Evolutionary conservation across 2,113 vertebrate genomes (phyloP).

Genomic region (Psettodes erumei): DNA sequence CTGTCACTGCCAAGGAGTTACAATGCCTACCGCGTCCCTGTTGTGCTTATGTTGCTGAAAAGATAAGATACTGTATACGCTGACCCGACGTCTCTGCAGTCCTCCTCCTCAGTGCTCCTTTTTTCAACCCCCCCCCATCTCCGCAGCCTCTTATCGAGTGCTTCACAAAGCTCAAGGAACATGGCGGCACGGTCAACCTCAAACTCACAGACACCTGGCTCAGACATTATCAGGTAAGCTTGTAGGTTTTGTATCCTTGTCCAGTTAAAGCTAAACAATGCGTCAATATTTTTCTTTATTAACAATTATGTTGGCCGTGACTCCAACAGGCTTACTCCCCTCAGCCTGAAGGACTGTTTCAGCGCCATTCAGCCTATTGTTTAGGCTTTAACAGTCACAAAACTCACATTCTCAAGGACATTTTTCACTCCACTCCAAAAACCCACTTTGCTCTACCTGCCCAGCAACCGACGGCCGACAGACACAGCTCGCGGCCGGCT

Average conservation of each 20-base stretch:
- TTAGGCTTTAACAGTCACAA: too few species aligned
- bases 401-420: too few species aligned
- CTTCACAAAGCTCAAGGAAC: constrained; percentile 93
- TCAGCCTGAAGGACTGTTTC: neutral
- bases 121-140: constrained; percentile 4
- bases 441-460: neutral
- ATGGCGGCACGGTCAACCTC: constrained; percentile 90
- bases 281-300: neutral
- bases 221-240: constrained; percentile 93
- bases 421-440: too few species aligned
- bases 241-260: neutral
- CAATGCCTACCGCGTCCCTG: neutral
- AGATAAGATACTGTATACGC: neutral
- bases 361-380: neutral
- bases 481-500: neutral
- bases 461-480: neutral
- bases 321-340: too few species aligned
- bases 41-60: constrained; percentile 48
- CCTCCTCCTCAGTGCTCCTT: neutral
- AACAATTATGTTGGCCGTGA: too few species aligned
- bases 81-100: constrained; percentile 1
- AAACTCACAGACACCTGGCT: constrained; percentile 95
- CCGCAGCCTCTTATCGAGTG: constrained; percentile 93
- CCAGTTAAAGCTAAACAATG: neutral
- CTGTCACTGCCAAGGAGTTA: constrained; percentile 21